Evolutionary conservation across 2,113 vertebrate genomes (phyloP), one percentile per base, ranked within the genome.

Genomic region (Holacanthus passer): DNA sequence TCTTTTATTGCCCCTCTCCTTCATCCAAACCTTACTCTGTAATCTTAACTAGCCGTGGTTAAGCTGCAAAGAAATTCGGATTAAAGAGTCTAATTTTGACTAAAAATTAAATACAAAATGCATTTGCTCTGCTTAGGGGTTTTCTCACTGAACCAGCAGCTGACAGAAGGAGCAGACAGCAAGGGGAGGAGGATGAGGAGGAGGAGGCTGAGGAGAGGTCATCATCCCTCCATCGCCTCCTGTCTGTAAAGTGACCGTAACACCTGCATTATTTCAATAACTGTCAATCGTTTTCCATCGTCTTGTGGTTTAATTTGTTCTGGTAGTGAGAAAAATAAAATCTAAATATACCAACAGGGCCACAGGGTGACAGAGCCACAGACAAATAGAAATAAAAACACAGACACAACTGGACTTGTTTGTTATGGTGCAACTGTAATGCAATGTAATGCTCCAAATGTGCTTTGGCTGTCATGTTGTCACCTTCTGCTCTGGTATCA

Each of bases 181-280:
- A 47, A n/a, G 22, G 17, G 2, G 60, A 67, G 19, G 0, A 65
- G 3, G 67, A 58, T 12, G 56, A 73, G 41, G 79, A 74, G 4
- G 24, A 68, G n/a, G 20, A 2, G 55, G 59, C 41, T 9, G 10
- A 84, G 29, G 6, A 64, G 22, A 50, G 41, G 2, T 82, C 68
- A 77, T 81, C 68, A 41, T 73, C 69, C 35, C 55, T 39, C 56
- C 45, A 62, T 52, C 35, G 14, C 19, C 32, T 59, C 53, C 19
- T 67, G 47, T 45, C 55, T 45, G 66, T 45, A 27, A 78, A 43
- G 60, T 47, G 37, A 71, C 70, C 69, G 75, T 59, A 74, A 78
- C 71, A 64, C 59, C 73, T 62, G 19, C 16, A 62, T 70, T 65
- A 76, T 86, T 88, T 82, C 59, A 87, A 74, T 80, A 87, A 82